Conservation (phyloP, 2,113 vertebrate genomes). For the Rattus rattus region DNA sequence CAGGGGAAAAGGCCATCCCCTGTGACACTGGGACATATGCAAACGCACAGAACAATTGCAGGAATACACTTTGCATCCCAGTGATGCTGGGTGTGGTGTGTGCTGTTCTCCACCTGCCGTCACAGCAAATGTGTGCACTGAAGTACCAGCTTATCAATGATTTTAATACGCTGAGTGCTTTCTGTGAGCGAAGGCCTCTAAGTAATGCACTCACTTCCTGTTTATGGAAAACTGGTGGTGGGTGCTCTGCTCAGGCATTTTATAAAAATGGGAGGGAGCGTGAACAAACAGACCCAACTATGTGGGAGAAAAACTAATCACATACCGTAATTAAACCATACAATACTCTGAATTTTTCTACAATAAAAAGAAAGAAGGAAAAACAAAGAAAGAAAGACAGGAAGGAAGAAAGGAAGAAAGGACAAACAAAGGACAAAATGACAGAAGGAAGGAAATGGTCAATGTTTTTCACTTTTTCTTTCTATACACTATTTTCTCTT, state of each 20-base stretch:
- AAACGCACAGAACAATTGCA: not conserved
- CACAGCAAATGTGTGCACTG: not conserved
- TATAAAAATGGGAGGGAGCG: not conserved
- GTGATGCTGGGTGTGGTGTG: not conserved
- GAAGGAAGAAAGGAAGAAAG: not conserved
- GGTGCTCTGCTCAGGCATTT: not conserved
- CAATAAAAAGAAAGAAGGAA: not conserved
- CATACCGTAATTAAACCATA: not conserved
- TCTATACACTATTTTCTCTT: not conserved
- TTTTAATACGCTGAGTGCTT: not conserved
- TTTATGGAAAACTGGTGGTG: not conserved
- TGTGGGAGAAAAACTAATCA: not conserved
- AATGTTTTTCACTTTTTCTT: not conserved
- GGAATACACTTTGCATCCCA: too few species aligned
- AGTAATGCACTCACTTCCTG: not conserved
- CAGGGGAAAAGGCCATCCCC: not conserved
- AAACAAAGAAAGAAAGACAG: not conserved
- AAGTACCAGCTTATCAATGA: not conserved
- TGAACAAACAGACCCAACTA: not conserved
- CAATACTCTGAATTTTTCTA: not conserved
- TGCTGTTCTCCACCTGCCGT: not conserved
- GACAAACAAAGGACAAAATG: too few species aligned
- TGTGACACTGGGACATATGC: accelerated
- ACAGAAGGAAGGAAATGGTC: not conserved
- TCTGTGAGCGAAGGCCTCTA: not conserved